phyloP scores from a whole-genome alignment of 35 echinoderm and acorn worm species.

The Apostichopus parvimensis region DNA sequence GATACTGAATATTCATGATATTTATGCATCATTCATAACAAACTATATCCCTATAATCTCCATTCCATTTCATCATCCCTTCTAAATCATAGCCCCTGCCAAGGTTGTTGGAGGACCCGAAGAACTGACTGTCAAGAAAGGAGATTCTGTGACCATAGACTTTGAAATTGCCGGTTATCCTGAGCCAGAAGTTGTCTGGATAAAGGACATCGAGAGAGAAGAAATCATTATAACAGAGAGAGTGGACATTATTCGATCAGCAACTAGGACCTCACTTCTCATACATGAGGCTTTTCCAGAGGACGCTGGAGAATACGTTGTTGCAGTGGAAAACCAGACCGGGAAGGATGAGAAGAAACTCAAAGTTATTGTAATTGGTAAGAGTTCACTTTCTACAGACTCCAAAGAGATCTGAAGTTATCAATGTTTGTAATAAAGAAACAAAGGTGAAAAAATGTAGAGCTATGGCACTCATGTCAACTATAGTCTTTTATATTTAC shows the following conservation, averaged over 20 bases:
- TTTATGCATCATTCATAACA: not conserved
- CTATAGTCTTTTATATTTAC: too few relatives aligned
- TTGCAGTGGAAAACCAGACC: constrained; percentile 71
- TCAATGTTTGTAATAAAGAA: too few relatives aligned
- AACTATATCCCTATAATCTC: not conserved
- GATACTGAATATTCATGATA: not conserved
- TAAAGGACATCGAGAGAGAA: constrained; percentile 45
- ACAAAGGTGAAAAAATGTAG: too few relatives aligned
- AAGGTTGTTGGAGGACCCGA: constrained; percentile 85
- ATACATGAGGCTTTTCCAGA: constrained; percentile 68
- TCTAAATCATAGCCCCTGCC: constrained; percentile 69
- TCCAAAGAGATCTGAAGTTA: not conserved
- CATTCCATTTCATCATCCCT: constrained; percentile 35
- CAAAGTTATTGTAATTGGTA: constrained; percentile 77
- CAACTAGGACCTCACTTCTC: constrained; percentile 58
- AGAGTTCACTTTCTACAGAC: constrained; percentile 15
- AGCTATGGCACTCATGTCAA: too few relatives aligned
- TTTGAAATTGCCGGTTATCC: constrained; percentile 80
- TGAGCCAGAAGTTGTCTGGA: constrained; percentile 76
- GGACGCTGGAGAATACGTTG: constrained; percentile 82
- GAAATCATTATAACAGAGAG: constrained; percentile 74
- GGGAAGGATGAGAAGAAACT: constrained; percentile 79
- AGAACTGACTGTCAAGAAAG: constrained; percentile 75
- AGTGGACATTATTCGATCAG: constrained; percentile 60
- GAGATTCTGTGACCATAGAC: constrained; percentile 60